phyloP scores from a whole-genome alignment of 2,113 vertebrate species.

The Forbesichthys agassizii region DNA sequence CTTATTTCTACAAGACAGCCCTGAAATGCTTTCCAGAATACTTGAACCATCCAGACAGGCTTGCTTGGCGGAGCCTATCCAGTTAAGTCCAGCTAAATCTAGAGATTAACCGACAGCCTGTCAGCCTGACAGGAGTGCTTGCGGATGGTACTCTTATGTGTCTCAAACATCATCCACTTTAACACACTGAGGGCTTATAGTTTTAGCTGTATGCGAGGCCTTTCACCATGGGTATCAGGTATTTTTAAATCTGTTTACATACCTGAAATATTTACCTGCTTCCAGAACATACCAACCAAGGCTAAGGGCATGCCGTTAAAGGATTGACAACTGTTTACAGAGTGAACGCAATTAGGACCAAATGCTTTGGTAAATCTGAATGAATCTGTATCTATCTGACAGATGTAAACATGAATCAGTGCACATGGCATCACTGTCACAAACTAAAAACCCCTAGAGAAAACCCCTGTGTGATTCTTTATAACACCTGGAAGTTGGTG shows the following conservation, averaged over 20 bases:
- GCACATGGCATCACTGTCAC: background rate
- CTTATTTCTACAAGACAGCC: background rate
- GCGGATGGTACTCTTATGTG: constrained; percentile 5
- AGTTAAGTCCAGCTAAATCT: constrained; percentile 11
- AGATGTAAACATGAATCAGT: background rate
- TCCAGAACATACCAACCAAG: constrained; percentile 36
- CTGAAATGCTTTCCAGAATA: background rate
- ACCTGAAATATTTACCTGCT: constrained; percentile 53
- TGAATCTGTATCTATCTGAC: background rate
- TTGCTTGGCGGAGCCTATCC: background rate
- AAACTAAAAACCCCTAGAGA: background rate
- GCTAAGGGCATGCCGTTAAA: constrained; percentile 24
- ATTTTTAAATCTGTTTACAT: constrained; percentile 51
- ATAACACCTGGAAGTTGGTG: constrained; percentile 23
- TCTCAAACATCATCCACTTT: constrained; percentile 25
- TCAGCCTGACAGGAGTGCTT: background rate
- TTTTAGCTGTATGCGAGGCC: constrained; percentile 20
- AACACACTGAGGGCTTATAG: constrained; percentile 17
- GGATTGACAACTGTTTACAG: constrained; percentile 39
- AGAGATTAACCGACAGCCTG: constrained; percentile 26
- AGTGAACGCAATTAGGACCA: constrained; percentile 11
- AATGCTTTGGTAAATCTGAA: constrained; percentile 1
- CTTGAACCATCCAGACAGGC: background rate
- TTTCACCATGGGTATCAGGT: constrained; percentile 37
- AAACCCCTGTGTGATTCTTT: constrained; percentile 3